phyloP scores from a whole-genome alignment of 92 coral and sea anemone genomes.

The Palythoa grandiflora region DNA sequence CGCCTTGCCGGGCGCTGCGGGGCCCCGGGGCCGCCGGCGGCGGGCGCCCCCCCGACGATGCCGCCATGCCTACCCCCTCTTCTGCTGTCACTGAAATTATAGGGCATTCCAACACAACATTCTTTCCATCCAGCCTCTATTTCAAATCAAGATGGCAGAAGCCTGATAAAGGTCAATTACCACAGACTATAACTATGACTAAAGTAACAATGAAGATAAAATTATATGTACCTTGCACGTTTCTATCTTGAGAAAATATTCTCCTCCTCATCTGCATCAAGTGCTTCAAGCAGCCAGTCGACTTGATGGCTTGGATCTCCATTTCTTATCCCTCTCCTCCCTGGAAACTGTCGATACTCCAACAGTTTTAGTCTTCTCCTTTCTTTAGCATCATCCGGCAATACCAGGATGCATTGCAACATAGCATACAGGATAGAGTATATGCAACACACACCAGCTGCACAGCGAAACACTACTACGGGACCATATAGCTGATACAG shows the following conservation, averaged over 20 bases:
- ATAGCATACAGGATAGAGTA: slow-evolving; percentile 81
- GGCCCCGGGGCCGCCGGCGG: no score
- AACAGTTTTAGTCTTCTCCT: slow-evolving; percentile 65
- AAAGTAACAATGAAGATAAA: background rate
- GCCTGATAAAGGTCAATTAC: no score
- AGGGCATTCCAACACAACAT: no score
- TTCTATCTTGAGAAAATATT: slow-evolving; percentile 66
- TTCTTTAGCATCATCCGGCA: slow-evolving; percentile 80
- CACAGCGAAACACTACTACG: slow-evolving; percentile 85
- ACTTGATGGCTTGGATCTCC: slow-evolving; percentile 60
- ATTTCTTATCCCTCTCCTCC: slow-evolving; percentile 59
- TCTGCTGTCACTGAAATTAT: no score
- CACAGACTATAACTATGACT: no score
- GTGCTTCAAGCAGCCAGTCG: slow-evolving; percentile 97
- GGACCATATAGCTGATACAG: slow-evolving; percentile 93
- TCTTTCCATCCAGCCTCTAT: no score
- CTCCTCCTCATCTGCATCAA: slow-evolving; percentile 93
- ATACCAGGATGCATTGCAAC: slow-evolving; percentile 79
- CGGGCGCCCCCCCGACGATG: no score
- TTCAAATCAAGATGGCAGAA: no score
- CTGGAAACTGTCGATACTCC: slow-evolving; percentile 71
- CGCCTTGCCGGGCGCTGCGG: no score
- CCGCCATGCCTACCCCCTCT: no score
- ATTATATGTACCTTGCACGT: background rate
- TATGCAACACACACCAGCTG: slow-evolving; percentile 92